Conservation (phyloP, 2,888 invertebrate species). For the Xestobium rufovillosum region DNA sequence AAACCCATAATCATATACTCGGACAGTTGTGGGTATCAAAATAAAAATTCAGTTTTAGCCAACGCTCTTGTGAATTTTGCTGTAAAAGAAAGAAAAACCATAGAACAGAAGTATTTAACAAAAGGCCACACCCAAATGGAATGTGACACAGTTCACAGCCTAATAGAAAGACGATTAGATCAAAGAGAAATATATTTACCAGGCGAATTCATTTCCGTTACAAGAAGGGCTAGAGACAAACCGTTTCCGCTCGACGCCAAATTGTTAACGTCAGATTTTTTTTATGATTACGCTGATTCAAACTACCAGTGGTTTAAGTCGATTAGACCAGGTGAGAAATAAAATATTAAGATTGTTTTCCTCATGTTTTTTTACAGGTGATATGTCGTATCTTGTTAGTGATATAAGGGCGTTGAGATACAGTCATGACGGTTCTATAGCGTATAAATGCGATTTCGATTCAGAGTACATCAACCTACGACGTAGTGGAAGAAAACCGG, state of each 20-base stretch:
- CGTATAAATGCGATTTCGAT: too few relatives aligned
- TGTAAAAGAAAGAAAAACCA: slow-evolving; percentile 1
- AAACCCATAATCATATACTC: slow-evolving; percentile 6
- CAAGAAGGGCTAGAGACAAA: slow-evolving; percentile 8
- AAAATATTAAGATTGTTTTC: too few relatives aligned
- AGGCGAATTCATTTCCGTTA: slow-evolving; percentile 7
- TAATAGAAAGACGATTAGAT: slow-evolving; percentile 8
- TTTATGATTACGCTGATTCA: slow-evolving; percentile 4
- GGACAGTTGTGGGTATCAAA: slow-evolving; percentile 13
- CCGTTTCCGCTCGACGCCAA: slow-evolving; percentile 11
- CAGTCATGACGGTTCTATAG: too few relatives aligned
- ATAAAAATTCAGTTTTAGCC: slow-evolving; percentile 2
- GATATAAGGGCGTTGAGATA: too few relatives aligned
- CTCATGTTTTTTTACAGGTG: too few relatives aligned
- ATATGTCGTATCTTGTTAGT: too few relatives aligned
- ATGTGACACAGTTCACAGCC: slow-evolving; percentile 4
- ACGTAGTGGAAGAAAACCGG: too few relatives aligned
- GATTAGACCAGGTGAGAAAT: too few relatives aligned
- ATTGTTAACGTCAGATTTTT: slow-evolving; percentile 1
- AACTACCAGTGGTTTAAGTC: slow-evolving; percentile 6
- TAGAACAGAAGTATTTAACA: slow-evolving; percentile 4
- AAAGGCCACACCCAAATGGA: too few relatives aligned
- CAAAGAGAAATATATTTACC: slow-evolving; percentile 12
- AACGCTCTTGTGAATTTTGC: slow-evolving; percentile 1
- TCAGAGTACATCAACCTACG: too few relatives aligned